Evolutionary conservation across 2,797 vertebrate genomes (phyloP).

Genomic region (Pitangus sulphuratus): DNA sequence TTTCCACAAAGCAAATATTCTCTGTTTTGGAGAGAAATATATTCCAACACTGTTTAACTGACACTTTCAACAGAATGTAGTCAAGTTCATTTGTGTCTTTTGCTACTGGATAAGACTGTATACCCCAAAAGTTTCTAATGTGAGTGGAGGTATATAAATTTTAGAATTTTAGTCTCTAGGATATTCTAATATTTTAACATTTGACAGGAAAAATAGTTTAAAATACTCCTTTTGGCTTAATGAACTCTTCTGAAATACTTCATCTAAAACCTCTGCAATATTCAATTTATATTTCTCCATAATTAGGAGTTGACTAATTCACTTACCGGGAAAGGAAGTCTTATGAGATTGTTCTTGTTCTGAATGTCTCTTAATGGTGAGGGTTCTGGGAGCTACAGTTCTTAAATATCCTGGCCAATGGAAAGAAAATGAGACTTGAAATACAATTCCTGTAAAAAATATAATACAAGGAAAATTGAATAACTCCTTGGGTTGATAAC

Average conservation of each 20-base stretch:
- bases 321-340: not conserved
- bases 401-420: not conserved
- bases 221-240: not conserved
- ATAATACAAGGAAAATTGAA: not conserved
- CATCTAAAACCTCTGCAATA: not conserved
- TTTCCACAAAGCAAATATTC: not conserved
- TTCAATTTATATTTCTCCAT: not conserved
- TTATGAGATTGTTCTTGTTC: not conserved
- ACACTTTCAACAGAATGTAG: not conserved
- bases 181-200: not conserved
- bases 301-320: not conserved
- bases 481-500: too few relatives aligned
- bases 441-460: not conserved
- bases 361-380: not conserved
- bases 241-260: not conserved
- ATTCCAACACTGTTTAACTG: not conserved
- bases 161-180: not conserved
- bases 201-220: not conserved
- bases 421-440: not conserved
- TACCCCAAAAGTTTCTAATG: not conserved
- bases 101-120: not conserved
- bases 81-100: not conserved
- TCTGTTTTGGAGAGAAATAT: not conserved
- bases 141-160: accelerated
- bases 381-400: not conserved